These are phyloP conservation scores for Actinia tenebrosa DNA, from an alignment of 64 coral and sea anemone genomes.

Conservation along the genomic window DNA sequence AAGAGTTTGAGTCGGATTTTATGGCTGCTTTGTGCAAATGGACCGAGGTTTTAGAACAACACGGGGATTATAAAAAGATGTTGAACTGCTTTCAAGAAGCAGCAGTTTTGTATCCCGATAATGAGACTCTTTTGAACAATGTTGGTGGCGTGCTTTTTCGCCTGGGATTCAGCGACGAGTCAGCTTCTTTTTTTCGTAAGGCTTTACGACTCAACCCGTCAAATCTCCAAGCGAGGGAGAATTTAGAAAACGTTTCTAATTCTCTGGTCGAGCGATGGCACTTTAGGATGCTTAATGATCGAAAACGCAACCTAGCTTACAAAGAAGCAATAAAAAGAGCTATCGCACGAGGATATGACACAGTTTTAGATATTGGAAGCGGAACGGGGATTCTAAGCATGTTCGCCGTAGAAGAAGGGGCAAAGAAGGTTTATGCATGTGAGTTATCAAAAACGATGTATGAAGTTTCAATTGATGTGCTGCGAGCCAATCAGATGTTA, in stretches of 20 bases:
- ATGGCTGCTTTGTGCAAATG: slow-evolving; percentile 59
- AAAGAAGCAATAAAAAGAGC: slow-evolving; percentile 70
- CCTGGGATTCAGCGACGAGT: slow-evolving; percentile 67
- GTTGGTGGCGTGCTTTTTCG: slow-evolving; percentile 63
- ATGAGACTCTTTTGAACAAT: slow-evolving; percentile 63
- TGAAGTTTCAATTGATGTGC: slow-evolving; percentile 80
- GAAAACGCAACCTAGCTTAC: slow-evolving; percentile 71
- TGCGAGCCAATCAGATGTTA: slow-evolving; percentile 82
- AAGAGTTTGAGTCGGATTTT: slow-evolving; percentile 54
- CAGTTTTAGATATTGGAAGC: slow-evolving; percentile 89
- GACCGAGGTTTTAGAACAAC: slow-evolving; percentile 57
- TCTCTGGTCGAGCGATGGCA: slow-evolving; percentile 95
- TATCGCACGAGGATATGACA: slow-evolving; percentile 49
- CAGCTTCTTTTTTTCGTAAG: slow-evolving; percentile 68
- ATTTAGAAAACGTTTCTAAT: slow-evolving; percentile 80
- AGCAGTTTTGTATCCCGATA: slow-evolving; percentile 56
- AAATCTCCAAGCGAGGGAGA: slow-evolving; percentile 55
- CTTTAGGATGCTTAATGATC: slow-evolving; percentile 96
- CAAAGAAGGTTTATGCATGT: slow-evolving; percentile 84
- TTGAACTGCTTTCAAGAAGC: slow-evolving; percentile 79
- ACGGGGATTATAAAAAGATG: slow-evolving; percentile 70
- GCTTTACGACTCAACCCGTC: slow-evolving; percentile 67
- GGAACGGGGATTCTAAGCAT: slow-evolving; percentile 97
- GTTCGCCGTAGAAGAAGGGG: slow-evolving; percentile 88
- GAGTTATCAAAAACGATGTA: slow-evolving; percentile 99